Base-by-base conservation (phyloP, 1,140 invertebrate species). In the Macrocentrus cingulum region DNA sequence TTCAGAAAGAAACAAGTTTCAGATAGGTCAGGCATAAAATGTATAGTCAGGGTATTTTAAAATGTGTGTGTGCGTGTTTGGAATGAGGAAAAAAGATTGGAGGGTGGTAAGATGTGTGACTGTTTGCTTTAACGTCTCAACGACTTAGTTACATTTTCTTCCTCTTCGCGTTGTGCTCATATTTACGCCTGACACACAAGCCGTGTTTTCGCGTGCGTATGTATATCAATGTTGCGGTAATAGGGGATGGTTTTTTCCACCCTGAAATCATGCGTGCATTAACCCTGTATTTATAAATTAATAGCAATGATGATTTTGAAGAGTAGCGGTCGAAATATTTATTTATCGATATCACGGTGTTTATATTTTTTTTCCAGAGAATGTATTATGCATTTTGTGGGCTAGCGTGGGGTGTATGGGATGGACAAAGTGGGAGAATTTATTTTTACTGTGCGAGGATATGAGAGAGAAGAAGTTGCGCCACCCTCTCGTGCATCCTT, bases 391-490 rank as follows among this genome's bases (percentile, higher is more conserved):
- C n/a, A n/a, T n/a, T n/a, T n/a, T n/a, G n/a, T n/a, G n/a, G n/a
- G n/a, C n/a, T n/a, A n/a, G n/a, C n/a, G n/a, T n/a, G n/a, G n/a
- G n/a, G n/a, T n/a, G n/a, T n/a, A n/a, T n/a, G n/a, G n/a, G n/a
- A n/a, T n/a, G n/a, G n/a, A n/a, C n/a, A n/a, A n/a, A n/a, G n/a
- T n/a, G n/a, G n/a, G n/a, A n/a, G 70, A 75, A 76, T 77, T 71
- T 76, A 77, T 77, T 77, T 77, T 73, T 66, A 73, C 65, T 68
- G 69, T 65, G 67, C 65, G 49, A 42, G 63, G n/a, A n/a, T n/a
- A n/a, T n/a, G n/a, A n/a, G 34, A 23, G 18, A 15, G 46, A 34
- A 23, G 34, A 29, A n/a, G n/a, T n/a, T n/a, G n/a, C n/a, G n/a
- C n/a, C n/a, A 49, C 34, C 44, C 50, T 41, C 36, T n/a, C n/a